Conservation (phyloP, 2,888 invertebrate species). For the Biston betularia region DNA sequence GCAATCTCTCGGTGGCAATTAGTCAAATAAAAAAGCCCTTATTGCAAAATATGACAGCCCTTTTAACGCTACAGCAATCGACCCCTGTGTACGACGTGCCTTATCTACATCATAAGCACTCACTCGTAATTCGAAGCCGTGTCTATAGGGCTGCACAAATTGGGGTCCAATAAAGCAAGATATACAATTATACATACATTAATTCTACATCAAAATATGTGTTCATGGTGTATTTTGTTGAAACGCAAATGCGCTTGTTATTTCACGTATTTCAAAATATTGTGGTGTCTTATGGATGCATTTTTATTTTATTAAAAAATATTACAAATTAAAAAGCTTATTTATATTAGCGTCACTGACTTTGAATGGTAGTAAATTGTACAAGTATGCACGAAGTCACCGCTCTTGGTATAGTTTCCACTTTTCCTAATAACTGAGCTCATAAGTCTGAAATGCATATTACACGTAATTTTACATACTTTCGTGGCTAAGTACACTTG, state of each 20-base stretch:
- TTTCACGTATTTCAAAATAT: no score
- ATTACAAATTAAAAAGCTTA: no score
- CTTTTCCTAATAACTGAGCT: constrained; percentile 67
- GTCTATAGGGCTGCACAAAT: constrained; percentile 51
- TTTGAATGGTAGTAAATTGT: constrained; percentile 6
- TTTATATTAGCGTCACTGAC: constrained; percentile 15
- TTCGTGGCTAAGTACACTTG: constrained; percentile 65
- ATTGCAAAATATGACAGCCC: constrained; percentile 28
- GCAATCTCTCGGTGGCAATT: constrained; percentile 11
- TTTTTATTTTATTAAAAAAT: no score
- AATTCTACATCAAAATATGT: not conserved
- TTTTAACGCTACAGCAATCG: constrained; percentile 22
- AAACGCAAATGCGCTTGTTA: no score
- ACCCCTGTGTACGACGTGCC: constrained; percentile 51
- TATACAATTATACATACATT: constrained; percentile 19
- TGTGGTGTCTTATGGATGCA: no score
- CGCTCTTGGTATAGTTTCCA: constrained; percentile 67
- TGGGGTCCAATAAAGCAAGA: constrained; percentile 40
- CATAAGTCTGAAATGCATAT: constrained; percentile 62
- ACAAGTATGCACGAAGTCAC: constrained; percentile 30
- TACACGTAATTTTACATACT: constrained; percentile 72
- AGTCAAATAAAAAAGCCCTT: constrained; percentile 26
- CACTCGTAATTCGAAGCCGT: constrained; percentile 46
- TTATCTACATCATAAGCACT: constrained; percentile 62
- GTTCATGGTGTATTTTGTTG: no score